Evolutionary conservation across 2,113 vertebrate species (phyloP).

Genomic region (Amazona vittata): DNA sequence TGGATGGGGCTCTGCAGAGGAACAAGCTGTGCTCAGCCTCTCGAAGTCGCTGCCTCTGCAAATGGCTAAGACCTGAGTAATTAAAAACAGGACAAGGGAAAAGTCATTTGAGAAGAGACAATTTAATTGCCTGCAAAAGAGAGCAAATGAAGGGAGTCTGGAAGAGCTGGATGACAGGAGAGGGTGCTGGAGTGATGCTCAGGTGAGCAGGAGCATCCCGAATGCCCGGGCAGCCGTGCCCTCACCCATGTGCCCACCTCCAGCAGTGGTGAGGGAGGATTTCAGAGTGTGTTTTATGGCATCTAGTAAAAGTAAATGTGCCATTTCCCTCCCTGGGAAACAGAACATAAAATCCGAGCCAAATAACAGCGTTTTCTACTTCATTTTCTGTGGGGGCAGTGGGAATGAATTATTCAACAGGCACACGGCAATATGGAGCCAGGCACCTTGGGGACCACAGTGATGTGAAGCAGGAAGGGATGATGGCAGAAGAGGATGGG

Average conservation of each 20-base stretch:
- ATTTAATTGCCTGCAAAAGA: background rate
- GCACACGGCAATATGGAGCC: fast-evolving
- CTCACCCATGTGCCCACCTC: background rate
- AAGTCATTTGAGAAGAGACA: background rate
- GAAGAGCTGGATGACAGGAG: background rate
- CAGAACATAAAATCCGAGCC: background rate
- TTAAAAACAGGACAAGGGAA: background rate
- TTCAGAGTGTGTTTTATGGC: background rate
- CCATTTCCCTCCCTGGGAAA: background rate
- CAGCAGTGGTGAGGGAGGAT: background rate
- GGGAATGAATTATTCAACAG: background rate
- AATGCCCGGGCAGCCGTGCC: background rate
- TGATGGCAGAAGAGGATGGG: background rate
- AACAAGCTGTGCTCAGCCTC: background rate
- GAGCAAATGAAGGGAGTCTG: background rate
- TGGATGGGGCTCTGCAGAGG: background rate
- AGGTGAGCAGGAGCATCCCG: background rate
- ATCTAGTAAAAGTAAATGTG: background rate
- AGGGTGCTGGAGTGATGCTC: background rate
- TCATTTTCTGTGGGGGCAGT: background rate
- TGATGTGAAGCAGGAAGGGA: fast-evolving
- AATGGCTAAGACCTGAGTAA: background rate
- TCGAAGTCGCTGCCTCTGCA: background rate
- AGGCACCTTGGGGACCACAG: fast-evolving
- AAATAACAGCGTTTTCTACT: background rate